Evolutionary conservation across 2,888 invertebrate species (phyloP), one percentile per base, ranked within the genome.

Genomic region (Drosophila pullipes): DNA sequence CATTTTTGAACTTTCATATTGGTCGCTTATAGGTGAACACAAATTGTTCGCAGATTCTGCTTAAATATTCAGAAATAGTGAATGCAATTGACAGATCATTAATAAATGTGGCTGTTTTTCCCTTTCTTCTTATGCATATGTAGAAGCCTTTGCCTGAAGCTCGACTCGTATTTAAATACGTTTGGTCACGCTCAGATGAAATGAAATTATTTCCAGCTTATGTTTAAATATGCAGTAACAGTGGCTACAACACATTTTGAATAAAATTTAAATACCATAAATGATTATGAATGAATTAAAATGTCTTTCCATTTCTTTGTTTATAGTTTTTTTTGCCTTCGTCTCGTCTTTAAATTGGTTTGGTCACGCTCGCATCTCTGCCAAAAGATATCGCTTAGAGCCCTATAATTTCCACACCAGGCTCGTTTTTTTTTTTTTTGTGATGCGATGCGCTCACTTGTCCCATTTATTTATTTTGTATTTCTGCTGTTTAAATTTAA

Each of bases 401-500:
- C 68, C 72, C 81, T 82, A 82, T 82, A 82, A 81, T 81, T 81
- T 82, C 44, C 79, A 79, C 82, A 66, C 76, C 75, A 76, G 55
- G 50, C 49, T 49, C 7, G 13, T 22, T 22, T 22, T 22, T 22
- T 22, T 22, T 22, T 50, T 57, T 61, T 41, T 60, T 57, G 37
- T 28, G 53, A 69, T 63, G 63, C 49, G 54, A 69, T 61, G 65
- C 65, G 76, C 88, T 88, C 89, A 91, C 83, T 90, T 91, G 88
- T 88, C 90, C 91, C 88, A 88, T 88, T 88, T 88, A 90, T 88
- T 90, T 91, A 88, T 88, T 85, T 85, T 85, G 90, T 82, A 80
- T 83, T 82, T 85, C 72, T 89, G 85, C 81, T 76, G 87, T 80
- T 90, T 86, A 87, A 90, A 89, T 86, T 87, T 88, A 90, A 91